Conservation (phyloP, 2,797 vertebrate species). For the Poecilia picta region DNA sequence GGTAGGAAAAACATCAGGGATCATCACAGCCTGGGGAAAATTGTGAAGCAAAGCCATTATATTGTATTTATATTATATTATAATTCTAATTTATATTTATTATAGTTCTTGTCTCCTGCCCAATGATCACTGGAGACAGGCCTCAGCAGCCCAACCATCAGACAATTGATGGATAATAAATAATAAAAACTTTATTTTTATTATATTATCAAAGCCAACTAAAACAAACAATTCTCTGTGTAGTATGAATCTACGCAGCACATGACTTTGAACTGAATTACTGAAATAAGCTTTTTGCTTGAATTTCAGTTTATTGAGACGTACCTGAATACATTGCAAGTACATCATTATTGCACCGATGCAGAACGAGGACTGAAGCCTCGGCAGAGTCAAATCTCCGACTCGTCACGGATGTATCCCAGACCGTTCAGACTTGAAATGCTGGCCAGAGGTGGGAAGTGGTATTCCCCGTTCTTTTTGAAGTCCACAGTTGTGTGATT, state of each 20-base stretch:
- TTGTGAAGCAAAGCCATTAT: not conserved
- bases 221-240: not conserved
- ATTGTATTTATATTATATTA: not conserved
- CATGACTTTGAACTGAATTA: constrained; percentile 1
- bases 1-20: not conserved
- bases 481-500: constrained; percentile 70
- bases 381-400: constrained; percentile 77
- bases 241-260: not conserved
- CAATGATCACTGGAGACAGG: too few species aligned
- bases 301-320: constrained; percentile 2
- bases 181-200: not conserved
- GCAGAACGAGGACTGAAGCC: constrained; percentile 16
- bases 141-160: not conserved
- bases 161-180: not conserved
- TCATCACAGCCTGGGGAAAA: not conserved
- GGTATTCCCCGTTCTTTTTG: constrained; percentile 70
- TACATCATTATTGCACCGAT: constrained; percentile 40
- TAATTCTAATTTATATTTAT: not conserved
- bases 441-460: constrained; percentile 66
- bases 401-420: constrained; percentile 81
- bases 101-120: not conserved
- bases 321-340: constrained; percentile 1
- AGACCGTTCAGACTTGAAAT: constrained; percentile 74
- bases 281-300: not conserved
- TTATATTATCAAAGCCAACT: not conserved